Evolutionary conservation across 2,113 vertebrate species (phyloP).

Genomic region (Arizona elegans): DNA sequence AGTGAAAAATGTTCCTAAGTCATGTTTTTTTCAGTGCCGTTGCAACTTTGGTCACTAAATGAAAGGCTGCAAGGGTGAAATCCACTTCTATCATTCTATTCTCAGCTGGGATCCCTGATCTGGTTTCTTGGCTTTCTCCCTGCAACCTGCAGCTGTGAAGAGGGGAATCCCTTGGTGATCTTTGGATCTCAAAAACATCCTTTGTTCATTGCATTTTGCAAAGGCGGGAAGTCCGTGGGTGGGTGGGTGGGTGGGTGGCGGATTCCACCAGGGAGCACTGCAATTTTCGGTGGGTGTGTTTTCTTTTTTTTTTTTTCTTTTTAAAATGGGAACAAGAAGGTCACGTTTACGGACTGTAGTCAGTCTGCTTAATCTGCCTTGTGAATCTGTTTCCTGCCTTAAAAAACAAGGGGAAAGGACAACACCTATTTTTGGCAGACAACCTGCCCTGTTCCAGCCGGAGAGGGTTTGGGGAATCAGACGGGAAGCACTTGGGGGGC

Average conservation of each 20-base stretch:
- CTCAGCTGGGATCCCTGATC: background rate
- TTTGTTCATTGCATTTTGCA: background rate
- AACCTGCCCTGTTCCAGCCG: background rate
- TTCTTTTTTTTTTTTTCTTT: background rate
- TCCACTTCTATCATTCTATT: conserved; percentile 33
- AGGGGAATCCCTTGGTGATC: background rate
- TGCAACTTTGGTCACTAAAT: background rate
- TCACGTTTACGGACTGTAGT: background rate
- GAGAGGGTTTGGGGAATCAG: background rate
- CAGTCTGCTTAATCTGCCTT: background rate
- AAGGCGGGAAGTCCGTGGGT: background rate
- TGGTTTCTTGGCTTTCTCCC: accelerated
- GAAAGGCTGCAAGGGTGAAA: background rate
- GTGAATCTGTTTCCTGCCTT: background rate
- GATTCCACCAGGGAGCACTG: background rate
- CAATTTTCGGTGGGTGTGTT: background rate
- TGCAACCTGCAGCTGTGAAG: accelerated
- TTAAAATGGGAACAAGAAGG: background rate
- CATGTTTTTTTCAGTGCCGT: no score
- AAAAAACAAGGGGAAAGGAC: background rate
- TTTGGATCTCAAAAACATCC: background rate
- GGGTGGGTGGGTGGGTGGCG: no score
- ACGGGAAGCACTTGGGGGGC: background rate
- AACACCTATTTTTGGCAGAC: background rate
- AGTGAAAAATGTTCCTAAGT: no score